phyloP scores from a whole-genome alignment of 2,113 vertebrate species.

The Ibidorhyncha struthersii region DNA sequence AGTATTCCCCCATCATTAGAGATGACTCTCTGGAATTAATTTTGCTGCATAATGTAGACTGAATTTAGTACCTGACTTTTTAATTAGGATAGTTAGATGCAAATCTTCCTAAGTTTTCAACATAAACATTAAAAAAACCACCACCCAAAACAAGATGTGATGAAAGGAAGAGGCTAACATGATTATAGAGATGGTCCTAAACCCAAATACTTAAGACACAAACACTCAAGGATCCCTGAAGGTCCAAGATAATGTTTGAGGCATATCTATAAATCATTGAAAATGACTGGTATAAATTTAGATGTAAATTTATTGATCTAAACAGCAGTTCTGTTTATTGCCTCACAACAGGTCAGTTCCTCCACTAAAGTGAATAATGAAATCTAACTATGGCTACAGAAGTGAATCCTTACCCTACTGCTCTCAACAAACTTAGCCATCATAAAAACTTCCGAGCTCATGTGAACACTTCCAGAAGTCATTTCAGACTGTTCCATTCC shows the following conservation, averaged over 20 bases:
- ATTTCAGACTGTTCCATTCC: neutral
- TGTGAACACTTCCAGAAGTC: neutral
- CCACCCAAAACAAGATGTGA: neutral
- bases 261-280: neutral
- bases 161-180: neutral
- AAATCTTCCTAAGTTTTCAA: neutral
- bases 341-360: neutral
- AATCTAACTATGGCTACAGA: neutral
- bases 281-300: neutral
- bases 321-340: neutral
- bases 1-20: conserved; percentile 26
- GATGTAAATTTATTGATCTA: neutral
- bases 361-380: neutral
- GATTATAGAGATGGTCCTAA: neutral
- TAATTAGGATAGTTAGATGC: neutral
- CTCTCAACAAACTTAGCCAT: neutral
- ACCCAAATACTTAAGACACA: neutral
- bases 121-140: neutral
- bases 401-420: neutral
- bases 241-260: neutral
- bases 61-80: neutral
- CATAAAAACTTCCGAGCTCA: neutral
- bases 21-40: neutral
- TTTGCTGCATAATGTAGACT: neutral
- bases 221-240: neutral